Percentiles rank a stretch among this genome's conserved stretches.
phyloP scores from a whole-genome alignment of 2,797 vertebrate genomes.

The Salarias fasciatus region DNA sequence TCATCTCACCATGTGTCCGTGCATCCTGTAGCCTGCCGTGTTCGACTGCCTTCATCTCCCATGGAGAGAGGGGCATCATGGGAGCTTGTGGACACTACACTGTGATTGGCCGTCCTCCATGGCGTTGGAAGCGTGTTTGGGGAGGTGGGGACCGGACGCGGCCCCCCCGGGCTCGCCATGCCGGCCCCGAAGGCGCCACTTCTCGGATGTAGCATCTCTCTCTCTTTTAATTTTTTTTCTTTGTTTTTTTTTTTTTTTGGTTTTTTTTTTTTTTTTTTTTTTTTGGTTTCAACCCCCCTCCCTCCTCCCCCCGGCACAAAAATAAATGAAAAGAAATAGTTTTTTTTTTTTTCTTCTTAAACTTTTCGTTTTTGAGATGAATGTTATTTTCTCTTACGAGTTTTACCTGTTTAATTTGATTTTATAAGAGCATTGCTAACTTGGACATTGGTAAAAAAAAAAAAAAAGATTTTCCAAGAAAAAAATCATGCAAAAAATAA shows the following conservation, averaged over 20 bases:
- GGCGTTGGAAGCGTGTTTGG: constrained; percentile 20
- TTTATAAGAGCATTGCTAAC: constrained; percentile 65
- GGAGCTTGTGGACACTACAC: constrained; percentile 82
- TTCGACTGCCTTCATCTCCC: constrained; percentile 81
- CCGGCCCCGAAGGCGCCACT: constrained; percentile 54
- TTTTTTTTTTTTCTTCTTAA: constrained; percentile 50
- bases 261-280: constrained; percentile 65
- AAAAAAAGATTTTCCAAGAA: constrained; percentile 63
- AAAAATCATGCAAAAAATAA: constrained; percentile 35
- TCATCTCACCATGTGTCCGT: constrained; percentile 58
- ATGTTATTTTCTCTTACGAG: constrained; percentile 61
- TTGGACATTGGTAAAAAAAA: constrained; percentile 60
- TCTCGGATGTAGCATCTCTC: constrained; percentile 78
- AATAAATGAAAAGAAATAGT: constrained; percentile 38
- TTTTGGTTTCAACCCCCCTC: constrained; percentile 52
- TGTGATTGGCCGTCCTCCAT: constrained; percentile 76
- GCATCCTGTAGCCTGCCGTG: constrained; percentile 70
- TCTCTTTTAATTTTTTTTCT: too few relatives aligned
- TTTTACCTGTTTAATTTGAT: constrained; percentile 66
- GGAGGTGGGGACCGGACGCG: constrained; percentile 27
- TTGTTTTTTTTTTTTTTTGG: too few relatives aligned
- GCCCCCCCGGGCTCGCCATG: constrained; percentile 18
- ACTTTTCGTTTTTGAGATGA: constrained; percentile 58
- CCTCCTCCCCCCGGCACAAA: constrained; percentile 15
- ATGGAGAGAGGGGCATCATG: constrained; percentile 79